phyloP scores from a whole-genome alignment of 2,797 vertebrate genomes.

The Hemitrygon akajei region DNA sequence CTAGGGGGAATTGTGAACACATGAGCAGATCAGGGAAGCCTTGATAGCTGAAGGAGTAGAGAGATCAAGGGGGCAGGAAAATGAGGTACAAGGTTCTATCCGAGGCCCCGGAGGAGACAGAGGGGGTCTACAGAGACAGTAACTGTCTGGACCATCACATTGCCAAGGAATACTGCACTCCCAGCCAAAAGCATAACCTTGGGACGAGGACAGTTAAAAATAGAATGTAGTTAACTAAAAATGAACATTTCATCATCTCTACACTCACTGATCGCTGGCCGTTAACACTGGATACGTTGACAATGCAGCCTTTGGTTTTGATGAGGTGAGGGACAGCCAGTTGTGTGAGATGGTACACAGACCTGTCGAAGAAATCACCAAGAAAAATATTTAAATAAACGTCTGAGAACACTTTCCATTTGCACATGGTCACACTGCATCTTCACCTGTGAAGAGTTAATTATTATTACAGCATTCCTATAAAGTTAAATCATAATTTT shows the following conservation, averaged over 20 bases:
- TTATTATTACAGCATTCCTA: background rate
- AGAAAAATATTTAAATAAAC: background rate
- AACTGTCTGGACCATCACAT: too few relatives aligned
- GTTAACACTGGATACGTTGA: conserved; percentile 73
- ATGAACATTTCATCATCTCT: background rate
- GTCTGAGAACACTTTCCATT: background rate
- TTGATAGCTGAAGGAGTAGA: background rate
- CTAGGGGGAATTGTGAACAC: background rate
- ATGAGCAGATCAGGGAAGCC: background rate
- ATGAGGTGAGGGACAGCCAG: conserved; percentile 69
- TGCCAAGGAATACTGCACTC: too few relatives aligned
- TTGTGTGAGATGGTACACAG: conserved; percentile 64
- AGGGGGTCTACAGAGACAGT: background rate
- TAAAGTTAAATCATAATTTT: background rate
- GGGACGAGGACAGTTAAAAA: background rate
- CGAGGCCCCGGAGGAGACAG: background rate
- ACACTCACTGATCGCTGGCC: conserved; percentile 68
- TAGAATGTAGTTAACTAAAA: background rate
- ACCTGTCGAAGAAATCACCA: conserved; percentile 48
- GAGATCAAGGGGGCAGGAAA: background rate
- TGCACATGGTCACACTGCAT: background rate
- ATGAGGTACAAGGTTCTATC: too few relatives aligned
- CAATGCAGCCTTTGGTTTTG: conserved; percentile 65
- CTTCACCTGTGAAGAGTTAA: background rate
- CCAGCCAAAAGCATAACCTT: too few relatives aligned